Percentiles rank a stretch among this genome's conserved stretches.
phyloP scores from a whole-genome alignment of 2,888 invertebrate genomes.

The Tiliacea citrago region DNA sequence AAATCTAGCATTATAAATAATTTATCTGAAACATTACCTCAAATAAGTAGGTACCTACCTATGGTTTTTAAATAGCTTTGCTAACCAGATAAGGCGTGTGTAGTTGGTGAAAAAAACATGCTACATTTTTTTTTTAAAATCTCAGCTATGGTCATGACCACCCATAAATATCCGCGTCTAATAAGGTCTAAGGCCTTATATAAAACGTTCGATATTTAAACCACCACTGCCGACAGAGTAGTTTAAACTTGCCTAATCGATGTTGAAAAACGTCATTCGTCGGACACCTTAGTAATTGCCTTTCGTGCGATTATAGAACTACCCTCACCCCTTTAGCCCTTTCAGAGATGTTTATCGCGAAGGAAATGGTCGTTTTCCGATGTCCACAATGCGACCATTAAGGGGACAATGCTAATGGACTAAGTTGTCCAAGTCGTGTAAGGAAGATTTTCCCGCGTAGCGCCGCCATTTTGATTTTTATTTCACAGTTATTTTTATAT shows the following conservation, averaged over 20 bases:
- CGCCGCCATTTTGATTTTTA: conserved; percentile 58
- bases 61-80: background rate
- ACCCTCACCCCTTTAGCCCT: conserved; percentile 88
- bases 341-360: conserved; percentile 89
- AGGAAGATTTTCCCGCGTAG: conserved; percentile 64
- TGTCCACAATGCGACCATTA: conserved; percentile 89
- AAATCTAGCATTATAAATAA: background rate
- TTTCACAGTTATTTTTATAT: conserved; percentile 46
- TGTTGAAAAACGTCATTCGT: conserved; percentile 63
- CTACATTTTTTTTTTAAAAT: background rate
- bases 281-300: conserved; percentile 84
- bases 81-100: background rate
- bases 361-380: conserved; percentile 91
- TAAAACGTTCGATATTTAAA: conserved; percentile 44
- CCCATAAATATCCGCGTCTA: background rate
- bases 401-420: conserved; percentile 88
- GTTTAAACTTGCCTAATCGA: conserved; percentile 65
- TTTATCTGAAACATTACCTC: conserved; percentile 1
- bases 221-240: conserved; percentile 36
- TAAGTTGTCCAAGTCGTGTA: conserved; percentile 76
- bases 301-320: conserved; percentile 81
- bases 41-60: background rate
- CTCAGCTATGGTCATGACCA: no score
- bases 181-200: background rate
- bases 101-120: no score